Conservation (phyloP, 1,140 invertebrate species). For the Lordiphosa stackelbergi region DNA sequence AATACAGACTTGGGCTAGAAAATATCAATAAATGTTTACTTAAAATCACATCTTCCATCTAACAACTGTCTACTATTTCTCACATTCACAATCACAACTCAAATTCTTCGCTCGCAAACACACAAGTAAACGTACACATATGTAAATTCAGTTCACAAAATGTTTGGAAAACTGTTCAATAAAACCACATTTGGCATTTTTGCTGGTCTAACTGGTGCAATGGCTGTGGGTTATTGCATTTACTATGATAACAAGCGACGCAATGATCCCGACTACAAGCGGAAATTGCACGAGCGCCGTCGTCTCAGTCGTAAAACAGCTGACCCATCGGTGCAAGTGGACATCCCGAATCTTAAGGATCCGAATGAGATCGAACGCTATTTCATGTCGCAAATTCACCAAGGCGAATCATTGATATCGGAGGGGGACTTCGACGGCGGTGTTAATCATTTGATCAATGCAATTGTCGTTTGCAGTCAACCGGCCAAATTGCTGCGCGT, state of each 20-base stretch:
- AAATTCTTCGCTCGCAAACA: too few species aligned
- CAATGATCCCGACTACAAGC: slow-evolving; percentile 95
- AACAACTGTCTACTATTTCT: too few species aligned
- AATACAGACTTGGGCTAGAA: too few species aligned
- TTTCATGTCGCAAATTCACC: slow-evolving; percentile 81
- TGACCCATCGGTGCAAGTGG: slow-evolving; percentile 79
- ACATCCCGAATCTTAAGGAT: slow-evolving; percentile 85
- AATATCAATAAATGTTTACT: too few species aligned
- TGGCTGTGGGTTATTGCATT: slow-evolving; percentile 96
- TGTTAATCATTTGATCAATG: slow-evolving; percentile 95
- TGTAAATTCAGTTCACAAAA: slow-evolving; percentile 24
- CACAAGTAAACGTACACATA: not conserved
- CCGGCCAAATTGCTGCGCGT: slow-evolving; percentile 91
- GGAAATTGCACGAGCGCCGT: slow-evolving; percentile 78
- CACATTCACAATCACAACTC: too few species aligned
- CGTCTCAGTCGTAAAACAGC: slow-evolving; percentile 15
- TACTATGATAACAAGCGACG: slow-evolving; percentile 97
- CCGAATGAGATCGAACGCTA: slow-evolving; percentile 81
- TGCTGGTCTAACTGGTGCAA: slow-evolving; percentile 89
- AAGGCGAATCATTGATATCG: slow-evolving; percentile 91
- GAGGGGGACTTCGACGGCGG: slow-evolving; percentile 91
- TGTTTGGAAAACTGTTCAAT: slow-evolving; percentile 51
- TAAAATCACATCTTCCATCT: too few species aligned
- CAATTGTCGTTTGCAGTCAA: slow-evolving; percentile 95
- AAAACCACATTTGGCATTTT: slow-evolving; percentile 81